Evolutionary conservation across 2,797 vertebrate species (phyloP).

Genomic region (Melanotaenia maccullochi): DNA sequence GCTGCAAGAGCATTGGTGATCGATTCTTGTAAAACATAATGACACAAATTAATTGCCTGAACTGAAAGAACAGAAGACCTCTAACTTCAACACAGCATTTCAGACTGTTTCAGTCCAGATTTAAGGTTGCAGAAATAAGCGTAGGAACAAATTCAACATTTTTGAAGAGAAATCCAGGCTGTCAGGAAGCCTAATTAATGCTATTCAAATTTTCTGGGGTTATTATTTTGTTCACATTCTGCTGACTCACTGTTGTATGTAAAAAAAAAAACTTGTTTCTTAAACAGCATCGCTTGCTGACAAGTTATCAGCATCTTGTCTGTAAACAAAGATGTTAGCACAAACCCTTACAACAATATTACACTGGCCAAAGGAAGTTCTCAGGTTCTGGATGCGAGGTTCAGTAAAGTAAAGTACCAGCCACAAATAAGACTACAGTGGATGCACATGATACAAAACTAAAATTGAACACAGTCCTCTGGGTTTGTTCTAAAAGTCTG

Average conservation of each 20-base stretch:
- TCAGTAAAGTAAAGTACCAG: constrained; percentile 3
- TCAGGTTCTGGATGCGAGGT: constrained; percentile 13
- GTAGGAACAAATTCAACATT: too few species aligned
- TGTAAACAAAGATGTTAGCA: constrained; percentile 54
- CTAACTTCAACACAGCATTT: too few species aligned
- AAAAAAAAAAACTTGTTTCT: constrained; percentile 42
- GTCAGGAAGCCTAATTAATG: constrained; percentile 32
- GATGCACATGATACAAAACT: constrained; percentile 5
- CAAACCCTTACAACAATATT: constrained; percentile 50
- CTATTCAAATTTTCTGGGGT: constrained; percentile 27
- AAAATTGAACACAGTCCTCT: neutral
- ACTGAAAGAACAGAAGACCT: too few species aligned
- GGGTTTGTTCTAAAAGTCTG: constrained; percentile 7
- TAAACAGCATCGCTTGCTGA: constrained; percentile 55
- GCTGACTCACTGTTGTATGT: constrained; percentile 61
- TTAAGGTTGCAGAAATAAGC: too few species aligned
- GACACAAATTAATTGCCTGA: too few species aligned
- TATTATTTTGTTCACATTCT: constrained; percentile 43
- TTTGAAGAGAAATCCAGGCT: constrained; percentile 1
- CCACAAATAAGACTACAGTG: neutral
- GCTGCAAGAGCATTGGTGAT: too few species aligned
- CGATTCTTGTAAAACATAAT: too few species aligned
- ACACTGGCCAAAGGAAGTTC: constrained; percentile 41
- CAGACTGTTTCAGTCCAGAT: too few species aligned
- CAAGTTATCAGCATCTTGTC: constrained; percentile 62